Evolutionary conservation across 2,888 invertebrate genomes (phyloP).

Genomic region (Agriopis marginaria): DNA sequence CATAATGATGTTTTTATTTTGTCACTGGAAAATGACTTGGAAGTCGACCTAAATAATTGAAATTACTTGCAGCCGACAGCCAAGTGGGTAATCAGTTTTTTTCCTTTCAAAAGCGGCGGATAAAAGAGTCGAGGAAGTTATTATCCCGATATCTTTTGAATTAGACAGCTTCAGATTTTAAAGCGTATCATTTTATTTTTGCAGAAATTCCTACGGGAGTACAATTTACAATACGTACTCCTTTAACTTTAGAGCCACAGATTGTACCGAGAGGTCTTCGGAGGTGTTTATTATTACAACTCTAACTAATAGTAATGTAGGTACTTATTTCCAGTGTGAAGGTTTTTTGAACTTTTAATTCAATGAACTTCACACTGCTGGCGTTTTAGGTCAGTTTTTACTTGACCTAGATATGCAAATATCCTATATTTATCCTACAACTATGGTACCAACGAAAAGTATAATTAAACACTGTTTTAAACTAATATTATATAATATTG

Average conservation of each 20-base stretch:
- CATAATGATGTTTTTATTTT: constrained; percentile 40
- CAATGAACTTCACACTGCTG: background rate
- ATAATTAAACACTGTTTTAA: too few relatives aligned
- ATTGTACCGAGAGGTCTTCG: too few relatives aligned
- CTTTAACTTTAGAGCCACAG: background rate
- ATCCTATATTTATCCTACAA: background rate
- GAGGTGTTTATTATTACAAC: too few relatives aligned
- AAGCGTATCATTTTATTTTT: background rate
- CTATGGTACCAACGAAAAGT: background rate
- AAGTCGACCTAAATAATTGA: constrained; percentile 31
- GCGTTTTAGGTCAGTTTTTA: background rate
- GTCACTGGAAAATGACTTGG: constrained; percentile 24
- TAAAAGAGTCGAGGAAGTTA: constrained; percentile 15
- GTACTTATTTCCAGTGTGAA: too few relatives aligned
- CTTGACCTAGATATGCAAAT: background rate
- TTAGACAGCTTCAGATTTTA: constrained; percentile 8
- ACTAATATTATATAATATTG: too few relatives aligned
- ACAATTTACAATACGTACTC: background rate
- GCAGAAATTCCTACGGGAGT: background rate
- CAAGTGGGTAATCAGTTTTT: constrained; percentile 30
- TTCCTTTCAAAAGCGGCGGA: constrained; percentile 31
- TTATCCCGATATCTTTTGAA: constrained; percentile 24
- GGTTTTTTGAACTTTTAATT: background rate
- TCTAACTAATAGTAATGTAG: too few relatives aligned
- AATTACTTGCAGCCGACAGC: constrained; percentile 26